Evolutionary conservation across 2,797 vertebrate genomes (phyloP).

Genomic region (Trichosurus vulpecula): DNA sequence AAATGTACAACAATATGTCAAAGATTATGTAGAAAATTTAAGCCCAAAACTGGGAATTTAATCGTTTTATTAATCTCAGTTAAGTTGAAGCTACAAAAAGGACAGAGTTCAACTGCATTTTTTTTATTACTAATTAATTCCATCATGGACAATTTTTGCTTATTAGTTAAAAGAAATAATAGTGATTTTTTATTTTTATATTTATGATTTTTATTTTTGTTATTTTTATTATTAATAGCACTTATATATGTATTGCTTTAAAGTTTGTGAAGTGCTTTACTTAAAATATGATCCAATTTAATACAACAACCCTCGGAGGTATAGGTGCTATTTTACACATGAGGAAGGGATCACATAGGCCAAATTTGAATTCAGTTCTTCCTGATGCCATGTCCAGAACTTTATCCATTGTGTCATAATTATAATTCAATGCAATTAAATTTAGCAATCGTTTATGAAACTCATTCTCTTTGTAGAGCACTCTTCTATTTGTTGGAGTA

Average conservation of each 20-base stretch:
- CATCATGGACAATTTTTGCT: background rate
- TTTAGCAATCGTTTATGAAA: background rate
- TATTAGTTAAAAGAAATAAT: background rate
- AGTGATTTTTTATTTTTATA: background rate
- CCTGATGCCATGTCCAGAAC: background rate
- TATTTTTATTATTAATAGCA: background rate
- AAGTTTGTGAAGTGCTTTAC: background rate
- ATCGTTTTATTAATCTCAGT: background rate
- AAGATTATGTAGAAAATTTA: background rate
- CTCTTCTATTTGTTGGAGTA: background rate
- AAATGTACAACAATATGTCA: background rate
- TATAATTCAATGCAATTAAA: background rate
- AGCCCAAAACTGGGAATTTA: background rate
- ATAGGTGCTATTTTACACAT: background rate
- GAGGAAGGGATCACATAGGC: background rate
- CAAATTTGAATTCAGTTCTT: background rate
- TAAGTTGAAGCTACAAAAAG: background rate
- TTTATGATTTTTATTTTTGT: no score
- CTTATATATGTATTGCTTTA: background rate
- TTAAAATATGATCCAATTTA: background rate
- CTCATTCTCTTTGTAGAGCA: background rate
- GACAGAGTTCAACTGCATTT: background rate
- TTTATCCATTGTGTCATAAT: background rate
- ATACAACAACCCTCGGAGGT: background rate
- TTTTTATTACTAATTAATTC: slow-evolving; percentile 24